These are phyloP conservation scores for Bombus haemorrhoidalis DNA, from an alignment of 1,140 invertebrate genomes.

Conservation along the genomic window DNA sequence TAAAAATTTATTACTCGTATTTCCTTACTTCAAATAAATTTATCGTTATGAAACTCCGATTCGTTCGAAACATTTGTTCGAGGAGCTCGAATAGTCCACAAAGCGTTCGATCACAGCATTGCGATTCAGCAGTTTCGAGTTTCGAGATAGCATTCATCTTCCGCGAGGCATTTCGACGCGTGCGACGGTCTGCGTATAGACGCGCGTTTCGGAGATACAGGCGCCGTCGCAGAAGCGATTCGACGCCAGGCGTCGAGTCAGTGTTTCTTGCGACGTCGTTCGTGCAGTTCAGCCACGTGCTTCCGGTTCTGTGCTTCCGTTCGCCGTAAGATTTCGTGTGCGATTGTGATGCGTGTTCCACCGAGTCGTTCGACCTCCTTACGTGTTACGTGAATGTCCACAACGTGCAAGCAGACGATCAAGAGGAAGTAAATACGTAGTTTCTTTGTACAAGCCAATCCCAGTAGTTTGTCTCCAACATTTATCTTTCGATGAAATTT, in stretches of 20 bases:
- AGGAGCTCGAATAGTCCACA: neutral
- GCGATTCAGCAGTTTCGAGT: slow-evolving; percentile 34
- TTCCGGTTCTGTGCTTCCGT: slow-evolving; percentile 60
- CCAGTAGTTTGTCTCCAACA: neutral
- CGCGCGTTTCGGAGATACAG: slow-evolving; percentile 30
- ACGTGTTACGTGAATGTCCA: slow-evolving; percentile 68
- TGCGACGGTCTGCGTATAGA: slow-evolving; percentile 19
- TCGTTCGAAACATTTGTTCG: neutral
- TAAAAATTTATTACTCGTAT: no score
- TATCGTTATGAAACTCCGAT: neutral
- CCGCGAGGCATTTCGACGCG: slow-evolving; percentile 20
- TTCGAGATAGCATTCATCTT: slow-evolving; percentile 13
- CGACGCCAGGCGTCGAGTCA: slow-evolving; percentile 60
- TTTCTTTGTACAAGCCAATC: neutral
- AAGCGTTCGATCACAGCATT: neutral
- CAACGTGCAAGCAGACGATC: slow-evolving; percentile 56
- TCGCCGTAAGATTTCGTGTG: slow-evolving; percentile 1
- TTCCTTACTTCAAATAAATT: neutral
- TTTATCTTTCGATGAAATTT: neutral
- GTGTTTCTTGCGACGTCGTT: slow-evolving; percentile 65
- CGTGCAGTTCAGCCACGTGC: slow-evolving; percentile 64
- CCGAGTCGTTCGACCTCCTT: slow-evolving; percentile 26
- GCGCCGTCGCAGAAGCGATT: slow-evolving; percentile 59
- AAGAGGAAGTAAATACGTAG: slow-evolving; percentile 63
- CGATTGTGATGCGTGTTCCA: slow-evolving; percentile 60